Evolutionary conservation across 1,140 invertebrate species (phyloP).

Genomic region (Mamestra configurata): DNA sequence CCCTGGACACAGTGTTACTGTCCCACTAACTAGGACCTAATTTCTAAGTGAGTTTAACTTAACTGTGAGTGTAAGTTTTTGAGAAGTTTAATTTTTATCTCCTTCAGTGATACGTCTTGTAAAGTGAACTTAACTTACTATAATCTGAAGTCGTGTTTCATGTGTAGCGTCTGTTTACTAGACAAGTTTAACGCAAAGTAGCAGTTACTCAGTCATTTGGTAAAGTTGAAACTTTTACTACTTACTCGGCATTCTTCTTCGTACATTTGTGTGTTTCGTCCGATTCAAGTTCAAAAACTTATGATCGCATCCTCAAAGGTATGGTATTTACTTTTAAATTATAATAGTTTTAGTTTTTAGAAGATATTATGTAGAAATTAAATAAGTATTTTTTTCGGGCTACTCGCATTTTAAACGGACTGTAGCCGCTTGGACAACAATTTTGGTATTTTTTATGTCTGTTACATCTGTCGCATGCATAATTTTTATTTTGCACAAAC

Average conservation of each 20-base stretch:
- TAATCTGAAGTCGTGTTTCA: conserved; percentile 53
- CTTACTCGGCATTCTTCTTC: conserved; percentile 41
- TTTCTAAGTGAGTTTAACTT: conserved; percentile 61
- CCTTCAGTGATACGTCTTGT: conserved; percentile 52
- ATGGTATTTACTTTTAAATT: conserved; percentile 23
- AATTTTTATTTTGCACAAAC: conserved; percentile 36
- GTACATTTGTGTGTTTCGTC: conserved; percentile 43
- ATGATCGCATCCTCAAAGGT: conserved; percentile 58
- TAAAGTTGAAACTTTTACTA: conserved; percentile 59
- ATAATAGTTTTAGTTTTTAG: not conserved
- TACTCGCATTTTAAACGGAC: not conserved
- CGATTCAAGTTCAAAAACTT: conserved; percentile 37
- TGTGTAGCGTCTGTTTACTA: conserved; percentile 49
- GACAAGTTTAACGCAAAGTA: conserved; percentile 49
- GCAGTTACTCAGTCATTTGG: conserved; percentile 43
- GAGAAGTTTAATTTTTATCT: conserved; percentile 58
- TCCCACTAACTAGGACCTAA: conserved; percentile 18
- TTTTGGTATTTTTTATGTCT: conserved; percentile 3
- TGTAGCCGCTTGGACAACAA: not conserved
- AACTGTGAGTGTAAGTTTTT: conserved; percentile 68
- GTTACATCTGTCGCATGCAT: conserved; percentile 37
- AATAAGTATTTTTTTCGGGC: not conserved
- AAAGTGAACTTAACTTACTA: conserved; percentile 61
- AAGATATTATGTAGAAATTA: not conserved
- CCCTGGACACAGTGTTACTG: conserved; percentile 48